These are phyloP conservation scores for Copidosoma floridanum DNA, from an alignment of 1,140 invertebrate genomes.

Conservation along the genomic window DNA sequence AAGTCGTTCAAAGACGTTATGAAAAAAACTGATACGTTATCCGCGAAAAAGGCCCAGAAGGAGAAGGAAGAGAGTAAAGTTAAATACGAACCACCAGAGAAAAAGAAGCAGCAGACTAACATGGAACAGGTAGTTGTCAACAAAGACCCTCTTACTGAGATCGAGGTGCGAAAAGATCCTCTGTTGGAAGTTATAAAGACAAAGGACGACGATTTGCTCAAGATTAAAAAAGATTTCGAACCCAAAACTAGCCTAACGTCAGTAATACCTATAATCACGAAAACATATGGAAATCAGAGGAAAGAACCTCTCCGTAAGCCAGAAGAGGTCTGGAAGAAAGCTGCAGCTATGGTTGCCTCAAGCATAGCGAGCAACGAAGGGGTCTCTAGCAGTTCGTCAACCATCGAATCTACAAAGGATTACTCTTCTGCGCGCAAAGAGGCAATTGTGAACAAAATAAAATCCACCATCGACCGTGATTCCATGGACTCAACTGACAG, in stretches of 20 bases:
- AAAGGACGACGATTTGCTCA: slow-evolving; percentile 37
- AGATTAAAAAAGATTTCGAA: slow-evolving; percentile 24
- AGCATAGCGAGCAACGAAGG: not conserved
- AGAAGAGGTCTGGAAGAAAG: slow-evolving; percentile 42
- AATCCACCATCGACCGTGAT: slow-evolving; percentile 51
- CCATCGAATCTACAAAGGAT: slow-evolving; percentile 2
- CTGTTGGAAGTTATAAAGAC: slow-evolving; percentile 26
- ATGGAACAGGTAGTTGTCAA: slow-evolving; percentile 9
- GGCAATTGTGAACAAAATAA: slow-evolving; percentile 37
- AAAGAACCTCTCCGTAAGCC: slow-evolving; percentile 31
- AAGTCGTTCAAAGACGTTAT: slow-evolving; percentile 32
- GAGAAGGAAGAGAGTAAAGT: slow-evolving; percentile 44
- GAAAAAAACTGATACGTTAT: slow-evolving; percentile 29
- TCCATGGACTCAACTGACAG: slow-evolving; percentile 64
- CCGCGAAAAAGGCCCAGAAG: slow-evolving; percentile 36
- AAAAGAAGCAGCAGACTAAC: slow-evolving; percentile 27
- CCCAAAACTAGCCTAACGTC: not conserved
- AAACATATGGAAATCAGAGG: slow-evolving; percentile 12
- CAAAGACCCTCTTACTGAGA: slow-evolving; percentile 31
- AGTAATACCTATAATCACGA: not conserved
- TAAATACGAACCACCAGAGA: slow-evolving; percentile 28
- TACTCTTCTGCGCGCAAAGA: slow-evolving; percentile 7
- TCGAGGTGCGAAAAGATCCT: slow-evolving; percentile 33
- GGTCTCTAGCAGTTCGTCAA: not conserved
- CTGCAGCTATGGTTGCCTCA: not conserved